A percentile compares a stretch with the other conserved stretches of the same genome.
Evolutionary conservation across 1,140 invertebrate species (phyloP).

Genomic region (Diabrotica undecimpunctata): DNA sequence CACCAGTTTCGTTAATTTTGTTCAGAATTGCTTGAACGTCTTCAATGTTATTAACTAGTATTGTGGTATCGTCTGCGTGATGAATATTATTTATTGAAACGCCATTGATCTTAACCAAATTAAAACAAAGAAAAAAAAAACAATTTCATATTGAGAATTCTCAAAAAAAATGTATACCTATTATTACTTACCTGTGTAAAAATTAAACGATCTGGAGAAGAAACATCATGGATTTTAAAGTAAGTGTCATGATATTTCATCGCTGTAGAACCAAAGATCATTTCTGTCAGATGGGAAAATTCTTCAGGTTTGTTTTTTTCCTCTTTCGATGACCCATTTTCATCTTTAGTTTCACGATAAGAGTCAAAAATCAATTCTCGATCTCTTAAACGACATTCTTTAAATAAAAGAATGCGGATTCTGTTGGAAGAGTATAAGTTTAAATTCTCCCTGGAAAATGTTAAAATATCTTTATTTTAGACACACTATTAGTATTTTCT

Average conservation of each 20-base stretch:
- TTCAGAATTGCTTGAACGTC: too few relatives aligned
- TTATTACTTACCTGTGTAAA: constrained; percentile 67
- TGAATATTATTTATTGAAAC: too few relatives aligned
- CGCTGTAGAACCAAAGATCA: constrained; percentile 85
- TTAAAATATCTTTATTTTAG: background rate
- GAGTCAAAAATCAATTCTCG: constrained; percentile 83
- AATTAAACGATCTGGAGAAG: constrained; percentile 67
- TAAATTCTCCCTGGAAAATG: background rate
- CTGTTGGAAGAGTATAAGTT: constrained; percentile 49
- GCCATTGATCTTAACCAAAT: too few relatives aligned
- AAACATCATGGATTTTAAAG: constrained; percentile 76
- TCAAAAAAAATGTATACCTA: too few relatives aligned
- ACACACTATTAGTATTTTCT: background rate
- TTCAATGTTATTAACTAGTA: too few relatives aligned
- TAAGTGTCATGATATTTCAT: constrained; percentile 81
- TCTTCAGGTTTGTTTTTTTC: constrained; percentile 61
- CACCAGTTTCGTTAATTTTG: too few relatives aligned
- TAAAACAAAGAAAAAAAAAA: too few relatives aligned
- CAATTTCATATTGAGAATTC: too few relatives aligned
- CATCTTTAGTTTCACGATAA: background rate
- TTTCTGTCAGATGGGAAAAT: constrained; percentile 73
- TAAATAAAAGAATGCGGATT: constrained; percentile 76
- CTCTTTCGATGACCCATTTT: background rate
- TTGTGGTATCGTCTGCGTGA: too few relatives aligned
- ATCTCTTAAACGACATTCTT: constrained; percentile 78